A percentile compares a stretch with the other conserved stretches of the same genome.
These are phyloP conservation scores for Tupaia tana DNA, from an alignment of 2,113 vertebrate species.

Conservation along the genomic window DNA sequence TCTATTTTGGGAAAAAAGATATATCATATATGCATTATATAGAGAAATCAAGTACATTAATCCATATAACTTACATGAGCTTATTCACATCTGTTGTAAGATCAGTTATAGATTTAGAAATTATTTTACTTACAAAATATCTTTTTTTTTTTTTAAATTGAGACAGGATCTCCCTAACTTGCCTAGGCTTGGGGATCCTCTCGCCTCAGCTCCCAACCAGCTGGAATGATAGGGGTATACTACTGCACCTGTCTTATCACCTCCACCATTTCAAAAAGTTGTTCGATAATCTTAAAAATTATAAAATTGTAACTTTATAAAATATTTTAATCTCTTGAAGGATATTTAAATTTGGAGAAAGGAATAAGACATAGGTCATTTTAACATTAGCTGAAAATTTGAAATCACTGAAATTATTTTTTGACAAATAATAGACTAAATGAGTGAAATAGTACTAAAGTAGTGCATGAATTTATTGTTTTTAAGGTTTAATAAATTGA, in stretches of 20 bases:
- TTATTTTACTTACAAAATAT: slow-evolving; percentile 49
- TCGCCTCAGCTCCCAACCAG: too few species aligned
- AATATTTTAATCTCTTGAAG: slow-evolving; percentile 51
- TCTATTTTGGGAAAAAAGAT: too few species aligned
- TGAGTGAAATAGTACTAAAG: slow-evolving; percentile 41
- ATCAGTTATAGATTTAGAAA: slow-evolving; percentile 51
- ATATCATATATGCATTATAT: neutral
- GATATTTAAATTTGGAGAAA: slow-evolving; percentile 25
- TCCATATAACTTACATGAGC: neutral
- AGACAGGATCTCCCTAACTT: too few species aligned
- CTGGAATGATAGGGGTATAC: too few species aligned
- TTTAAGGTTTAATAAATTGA: slow-evolving; percentile 19
- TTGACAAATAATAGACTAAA: slow-evolving; percentile 5
- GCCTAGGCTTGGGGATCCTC: too few species aligned
- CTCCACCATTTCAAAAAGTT: slow-evolving; percentile 39
- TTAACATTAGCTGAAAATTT: neutral
- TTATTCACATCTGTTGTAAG: slow-evolving; percentile 17
- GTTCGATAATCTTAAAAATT: slow-evolving; percentile 51
- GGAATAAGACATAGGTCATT: neutral
- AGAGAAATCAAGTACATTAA: slow-evolving; percentile 43
- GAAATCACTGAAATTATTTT: slow-evolving; percentile 6
- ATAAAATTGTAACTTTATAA: slow-evolving; percentile 24
- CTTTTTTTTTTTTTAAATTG: neutral
- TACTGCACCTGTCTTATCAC: neutral
- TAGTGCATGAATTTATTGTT: slow-evolving; percentile 18